Base-by-base conservation (phyloP, 1,140 invertebrate genomes). In the Bombus turneri region DNA sequence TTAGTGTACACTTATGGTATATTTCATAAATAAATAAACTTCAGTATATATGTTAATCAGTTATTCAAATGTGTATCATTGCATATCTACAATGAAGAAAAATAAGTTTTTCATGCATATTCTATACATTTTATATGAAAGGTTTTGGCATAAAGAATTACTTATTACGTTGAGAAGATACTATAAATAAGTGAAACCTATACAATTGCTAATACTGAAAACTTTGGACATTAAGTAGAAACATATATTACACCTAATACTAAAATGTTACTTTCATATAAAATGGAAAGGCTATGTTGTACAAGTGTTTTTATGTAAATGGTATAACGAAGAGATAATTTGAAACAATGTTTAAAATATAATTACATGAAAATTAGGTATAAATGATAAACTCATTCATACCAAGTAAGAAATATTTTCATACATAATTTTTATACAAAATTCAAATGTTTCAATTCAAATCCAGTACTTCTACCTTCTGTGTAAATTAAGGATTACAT, bases 401-500 rank as follows among this genome's bases (percentile, higher is more conserved):
- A 88, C 68, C 31, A 59, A 83, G 41, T 73, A 83, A 68, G 62
- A 86, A 76, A 72, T 86, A 83, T 80, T 64, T 47, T 73, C 78
- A 77, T 47, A 69, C 37, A 78, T 64, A 39, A 80, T 57, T 57
- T 78, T 66, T 64, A 74, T 75, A 83, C 62, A 71, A 75, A 78
- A 83, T 72, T 64, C 57, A 39, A 78, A 77, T 77, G 31, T 73
- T 34, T 53, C 8, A 57, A 75, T 81, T 86, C 18, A 80, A 75
- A 75, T 80, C 78, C 62, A 62, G 90, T 85, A 91, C 28, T 91
- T 91, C 88, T 95, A 95, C 93, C 93, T 93, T 92, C 93, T 93
- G 88, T 93, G 93, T 92, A 95, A 92, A 90, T 95, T 95, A 66
- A 95, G 93, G 88, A 95, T 95, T 76, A 95, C 94, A 85, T 95